Percentiles rank a stretch among this genome's conserved stretches.
Evolutionary conservation across 2,888 invertebrate species (phyloP).

Genomic region (Pimpla rufipes): DNA sequence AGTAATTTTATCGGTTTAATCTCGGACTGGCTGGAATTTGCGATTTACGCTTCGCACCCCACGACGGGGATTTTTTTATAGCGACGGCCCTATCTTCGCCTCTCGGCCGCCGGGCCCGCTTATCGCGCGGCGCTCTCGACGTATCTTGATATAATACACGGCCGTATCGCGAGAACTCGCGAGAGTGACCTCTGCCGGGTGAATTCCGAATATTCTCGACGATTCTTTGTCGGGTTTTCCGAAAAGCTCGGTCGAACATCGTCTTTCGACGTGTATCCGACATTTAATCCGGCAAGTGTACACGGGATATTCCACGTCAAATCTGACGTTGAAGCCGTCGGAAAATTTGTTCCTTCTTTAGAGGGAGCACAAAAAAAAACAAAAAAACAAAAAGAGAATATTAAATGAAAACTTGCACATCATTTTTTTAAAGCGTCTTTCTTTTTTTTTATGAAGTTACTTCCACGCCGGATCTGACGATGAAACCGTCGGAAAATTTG

Average conservation of each 20-base stretch:
- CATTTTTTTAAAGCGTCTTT: too few relatives aligned
- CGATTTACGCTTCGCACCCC: conserved; percentile 3
- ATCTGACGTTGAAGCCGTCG: not conserved
- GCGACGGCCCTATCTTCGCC: conserved; percentile 33
- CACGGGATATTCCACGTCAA: not conserved
- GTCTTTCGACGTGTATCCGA: not conserved
- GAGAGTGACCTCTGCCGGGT: conserved; percentile 7
- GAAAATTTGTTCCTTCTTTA: not conserved
- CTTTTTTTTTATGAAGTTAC: too few relatives aligned
- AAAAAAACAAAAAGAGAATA: too few relatives aligned
- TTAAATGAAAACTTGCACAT: too few relatives aligned
- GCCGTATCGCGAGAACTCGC: not conserved
- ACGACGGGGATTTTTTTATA: not conserved
- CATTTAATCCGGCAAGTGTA: not conserved
- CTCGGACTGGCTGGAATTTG: not conserved
- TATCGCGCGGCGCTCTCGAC: conserved; percentile 8
- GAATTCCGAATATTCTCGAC: not conserved
- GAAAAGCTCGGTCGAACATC: not conserved
- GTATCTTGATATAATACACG: conserved; percentile 20
- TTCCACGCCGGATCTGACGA: too few relatives aligned
- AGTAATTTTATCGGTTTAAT: not conserved
- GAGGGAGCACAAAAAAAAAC: too few relatives aligned
- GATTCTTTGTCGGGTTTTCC: not conserved
- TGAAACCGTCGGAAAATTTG: too few relatives aligned
- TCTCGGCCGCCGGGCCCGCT: conserved; percentile 10